These are phyloP conservation scores for Euthynnus affinis DNA, from an alignment of 2,797 vertebrate genomes.

Conservation along the genomic window DNA sequence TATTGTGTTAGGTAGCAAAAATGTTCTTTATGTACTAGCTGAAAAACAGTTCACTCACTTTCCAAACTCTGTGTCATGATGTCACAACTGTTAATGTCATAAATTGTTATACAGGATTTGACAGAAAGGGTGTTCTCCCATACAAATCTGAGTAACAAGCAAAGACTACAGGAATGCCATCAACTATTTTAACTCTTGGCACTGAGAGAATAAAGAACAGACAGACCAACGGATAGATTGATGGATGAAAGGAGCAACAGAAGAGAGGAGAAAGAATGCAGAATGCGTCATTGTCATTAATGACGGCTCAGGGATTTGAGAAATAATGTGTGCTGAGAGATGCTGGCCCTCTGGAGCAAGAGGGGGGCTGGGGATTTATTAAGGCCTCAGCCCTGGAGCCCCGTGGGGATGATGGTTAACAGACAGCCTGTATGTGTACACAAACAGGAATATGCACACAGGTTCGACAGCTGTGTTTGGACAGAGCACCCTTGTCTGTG, in stretches of 20 bases:
- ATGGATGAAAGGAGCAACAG: slow-evolving; percentile 40
- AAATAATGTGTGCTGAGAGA: slow-evolving; percentile 83
- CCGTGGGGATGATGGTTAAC: slow-evolving; percentile 57
- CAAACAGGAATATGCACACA: slow-evolving; percentile 40
- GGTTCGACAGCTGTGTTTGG: slow-evolving; percentile 84
- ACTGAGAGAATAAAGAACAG: slow-evolving; percentile 21
- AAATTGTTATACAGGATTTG: neutral
- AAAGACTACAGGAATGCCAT: slow-evolving; percentile 41
- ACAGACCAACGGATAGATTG: slow-evolving; percentile 1
- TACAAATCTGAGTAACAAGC: slow-evolving; percentile 11
- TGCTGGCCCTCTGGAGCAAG: slow-evolving; percentile 60
- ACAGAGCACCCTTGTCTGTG: slow-evolving; percentile 78
- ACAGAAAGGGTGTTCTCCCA: slow-evolving; percentile 13
- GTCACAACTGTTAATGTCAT: neutral
- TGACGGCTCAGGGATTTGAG: slow-evolving; percentile 73
- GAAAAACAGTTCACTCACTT: neutral
- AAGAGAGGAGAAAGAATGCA: slow-evolving; percentile 66
- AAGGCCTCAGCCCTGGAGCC: slow-evolving; percentile 57
- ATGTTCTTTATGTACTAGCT: neutral
- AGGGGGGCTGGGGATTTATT: slow-evolving; percentile 72
- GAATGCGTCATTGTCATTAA: slow-evolving; percentile 71
- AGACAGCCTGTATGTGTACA: slow-evolving; percentile 52
- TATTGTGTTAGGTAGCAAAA: neutral
- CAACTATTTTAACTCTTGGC: slow-evolving; percentile 42
- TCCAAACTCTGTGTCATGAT: neutral